Base-by-base conservation (phyloP, 2,113 vertebrate species). In the Sturnira hondurensis region DNA sequence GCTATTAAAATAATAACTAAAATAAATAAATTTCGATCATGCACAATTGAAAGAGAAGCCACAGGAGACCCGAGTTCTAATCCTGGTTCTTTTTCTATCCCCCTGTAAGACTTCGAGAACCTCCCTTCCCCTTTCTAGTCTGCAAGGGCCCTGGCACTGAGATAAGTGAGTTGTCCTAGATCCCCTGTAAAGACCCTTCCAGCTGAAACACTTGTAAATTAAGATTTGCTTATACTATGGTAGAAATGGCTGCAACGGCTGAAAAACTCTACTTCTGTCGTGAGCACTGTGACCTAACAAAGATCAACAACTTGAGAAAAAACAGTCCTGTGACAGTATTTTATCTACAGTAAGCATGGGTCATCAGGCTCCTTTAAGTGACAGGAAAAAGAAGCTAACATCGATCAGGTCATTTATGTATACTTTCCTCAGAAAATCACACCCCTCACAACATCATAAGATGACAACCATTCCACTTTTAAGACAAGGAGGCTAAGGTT, bases 171-270 rank as follows among this genome's bases (percentile, higher is more conserved):
- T 78, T 91, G 14, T 61, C 47, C 50, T 68, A 7, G 9, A 52
- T 33, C 33, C 61, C 38, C 47, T 85, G 0, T n/a, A 74, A 95
- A 89, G 41, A 41, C 56, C 2, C 38, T 5, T 83, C 22, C 6
- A 16, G 43, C 43, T 81, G 22, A 9, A 76, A 81, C 6, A 81
- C 11, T 54, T 36, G 17, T 67, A 24, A 86, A 77, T 91, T 70
- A 74, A 63, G 14, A 77, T 56, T 52, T 24, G 65, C 43, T 93
- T 68, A 54, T 38, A 95, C 94, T 78, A 38, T 61, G 14, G 16
- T 76, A 38, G 65, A 89, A 96, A 86, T 86, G 88, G 82, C 50
- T 86, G 31, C 50, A 7, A 67, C n/a, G 20, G 8, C 50, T 56
- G 20, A 74, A 91, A 74, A 68, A 24, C 33, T 91, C 86, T 71